These are phyloP conservation scores for Clupea harengus DNA, from an alignment of 2,113 vertebrate species.

Conservation along the genomic window DNA sequence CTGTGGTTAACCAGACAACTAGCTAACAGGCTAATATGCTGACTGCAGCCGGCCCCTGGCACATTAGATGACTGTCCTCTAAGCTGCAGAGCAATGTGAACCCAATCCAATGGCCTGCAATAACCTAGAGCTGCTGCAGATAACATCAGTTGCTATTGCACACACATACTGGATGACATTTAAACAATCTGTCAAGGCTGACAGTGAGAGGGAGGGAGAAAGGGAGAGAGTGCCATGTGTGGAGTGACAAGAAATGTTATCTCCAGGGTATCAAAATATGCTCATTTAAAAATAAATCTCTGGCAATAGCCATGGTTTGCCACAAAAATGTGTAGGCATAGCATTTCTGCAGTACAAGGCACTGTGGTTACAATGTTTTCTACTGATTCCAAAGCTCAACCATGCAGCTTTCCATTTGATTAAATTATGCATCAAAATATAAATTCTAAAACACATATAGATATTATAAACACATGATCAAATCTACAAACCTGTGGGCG, in stretches of 20 bases:
- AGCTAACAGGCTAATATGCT: neutral
- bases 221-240: neutral
- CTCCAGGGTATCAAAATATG: neutral
- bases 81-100: slow-evolving; percentile 13
- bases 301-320: neutral
- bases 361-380: neutral
- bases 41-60: neutral
- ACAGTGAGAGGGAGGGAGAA: slow-evolving; percentile 45
- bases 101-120: slow-evolving; percentile 48
- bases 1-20: neutral
- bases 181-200: slow-evolving; percentile 65
- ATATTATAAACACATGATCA: neutral
- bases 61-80: slow-evolving; percentile 36
- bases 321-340: neutral
- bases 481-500: neutral
- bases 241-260: neutral
- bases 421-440: neutral
- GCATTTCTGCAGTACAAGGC: neutral
- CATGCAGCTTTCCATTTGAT: neutral
- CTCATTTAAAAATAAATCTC: neutral
- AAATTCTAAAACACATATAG: neutral
- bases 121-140: slow-evolving; percentile 53
- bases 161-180: slow-evolving; percentile 64
- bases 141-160: slow-evolving; percentile 61
- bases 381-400: neutral